phyloP scores from a whole-genome alignment of 2,888 invertebrate genomes.

The Ophraella communa region DNA sequence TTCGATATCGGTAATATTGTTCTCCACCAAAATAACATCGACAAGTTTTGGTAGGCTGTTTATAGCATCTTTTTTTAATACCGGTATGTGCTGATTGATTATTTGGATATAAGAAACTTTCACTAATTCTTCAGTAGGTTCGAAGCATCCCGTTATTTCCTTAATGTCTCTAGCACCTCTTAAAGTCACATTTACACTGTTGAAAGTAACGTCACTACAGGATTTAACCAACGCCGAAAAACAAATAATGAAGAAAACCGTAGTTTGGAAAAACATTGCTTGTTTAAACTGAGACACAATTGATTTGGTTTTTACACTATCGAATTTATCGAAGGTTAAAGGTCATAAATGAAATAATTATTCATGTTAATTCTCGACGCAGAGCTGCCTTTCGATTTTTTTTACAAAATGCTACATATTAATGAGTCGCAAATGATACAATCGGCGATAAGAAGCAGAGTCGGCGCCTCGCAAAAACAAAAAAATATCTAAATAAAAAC shows the following conservation, averaged over 20 bases:
- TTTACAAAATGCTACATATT: neutral
- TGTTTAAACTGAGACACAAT: neutral
- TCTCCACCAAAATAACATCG: conserved; percentile 43
- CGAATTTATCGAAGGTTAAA: conserved; percentile 13
- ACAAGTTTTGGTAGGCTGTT: conserved; percentile 49
- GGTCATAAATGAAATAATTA: conserved; percentile 18
- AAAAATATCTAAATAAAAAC: too few species aligned
- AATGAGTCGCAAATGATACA: conserved; percentile 1
- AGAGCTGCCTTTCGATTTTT: conserved; percentile 1
- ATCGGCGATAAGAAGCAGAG: neutral
- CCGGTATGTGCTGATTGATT: conserved; percentile 49
- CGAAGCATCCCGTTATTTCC: conserved; percentile 51
- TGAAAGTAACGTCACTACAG: conserved; percentile 48
- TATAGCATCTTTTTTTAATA: conserved; percentile 49
- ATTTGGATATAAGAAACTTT: conserved; percentile 52
- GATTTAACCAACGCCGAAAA: neutral
- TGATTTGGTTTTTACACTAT: conserved; percentile 7
- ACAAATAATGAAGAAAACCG: conserved; percentile 1
- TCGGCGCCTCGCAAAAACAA: neutral
- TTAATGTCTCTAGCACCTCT: conserved; percentile 49
- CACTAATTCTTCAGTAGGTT: conserved; percentile 45
- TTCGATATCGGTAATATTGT: conserved; percentile 43
- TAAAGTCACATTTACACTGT: conserved; percentile 49
- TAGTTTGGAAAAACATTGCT: conserved; percentile 10
- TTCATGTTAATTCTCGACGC: conserved; percentile 10